phyloP scores from a whole-genome alignment of 2,888 invertebrate species.

The Drosophila quinaria region DNA sequence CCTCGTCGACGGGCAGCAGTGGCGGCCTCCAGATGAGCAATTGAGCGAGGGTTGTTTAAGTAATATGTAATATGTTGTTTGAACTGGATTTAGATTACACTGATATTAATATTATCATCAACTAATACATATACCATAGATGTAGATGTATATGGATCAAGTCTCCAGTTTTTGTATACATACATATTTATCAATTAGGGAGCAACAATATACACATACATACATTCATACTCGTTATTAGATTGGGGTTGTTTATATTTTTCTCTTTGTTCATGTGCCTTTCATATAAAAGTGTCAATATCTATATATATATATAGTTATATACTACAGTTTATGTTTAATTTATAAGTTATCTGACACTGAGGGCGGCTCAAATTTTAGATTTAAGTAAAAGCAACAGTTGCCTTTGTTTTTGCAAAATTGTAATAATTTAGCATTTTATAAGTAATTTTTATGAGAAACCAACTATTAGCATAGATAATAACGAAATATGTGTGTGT shows the following conservation, averaged over 20 bases:
- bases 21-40: slow-evolving; percentile 83
- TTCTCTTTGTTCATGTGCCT: slow-evolving; percentile 76
- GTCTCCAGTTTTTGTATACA: slow-evolving; percentile 36
- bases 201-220: slow-evolving; percentile 9
- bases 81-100: slow-evolving; percentile 54
- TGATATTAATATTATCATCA: slow-evolving; percentile 43
- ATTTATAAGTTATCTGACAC: slow-evolving; percentile 3
- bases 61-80: slow-evolving; percentile 18
- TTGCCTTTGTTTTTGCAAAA: slow-evolving; percentile 36
- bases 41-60: slow-evolving; percentile 18
- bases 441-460: slow-evolving; percentile 30
- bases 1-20: slow-evolving; percentile 83
- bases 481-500: slow-evolving; percentile 44
- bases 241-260: slow-evolving; percentile 53
- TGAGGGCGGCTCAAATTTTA: slow-evolving; percentile 14
- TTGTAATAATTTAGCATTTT: slow-evolving; percentile 14
- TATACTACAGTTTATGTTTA: slow-evolving; percentile 8
- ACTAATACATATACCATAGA: background rate
- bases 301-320: slow-evolving; percentile 16
- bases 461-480: slow-evolving; percentile 37
- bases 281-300: slow-evolving; percentile 33
- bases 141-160: slow-evolving; percentile 25
- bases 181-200: slow-evolving; percentile 28
- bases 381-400: slow-evolving; percentile 20
- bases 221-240: slow-evolving; percentile 30